phyloP scores from a whole-genome alignment of 2,113 vertebrate species.

The Lanius ludovicianus region DNA sequence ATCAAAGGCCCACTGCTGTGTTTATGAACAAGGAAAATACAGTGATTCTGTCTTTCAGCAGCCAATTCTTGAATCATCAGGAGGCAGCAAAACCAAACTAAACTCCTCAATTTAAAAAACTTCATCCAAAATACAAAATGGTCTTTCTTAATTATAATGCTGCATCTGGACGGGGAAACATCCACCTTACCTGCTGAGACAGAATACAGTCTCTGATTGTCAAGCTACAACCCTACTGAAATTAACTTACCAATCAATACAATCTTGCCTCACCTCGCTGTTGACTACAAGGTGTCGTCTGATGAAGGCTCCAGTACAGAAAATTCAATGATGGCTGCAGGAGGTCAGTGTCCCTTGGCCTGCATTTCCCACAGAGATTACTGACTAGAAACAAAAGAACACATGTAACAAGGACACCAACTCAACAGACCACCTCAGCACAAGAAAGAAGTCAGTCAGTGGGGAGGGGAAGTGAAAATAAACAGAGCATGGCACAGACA shows the following conservation, averaged over 20 bases:
- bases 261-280: conserved; percentile 82
- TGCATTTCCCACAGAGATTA: conserved; percentile 84
- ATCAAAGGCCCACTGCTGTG: neutral
- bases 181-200: neutral
- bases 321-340: conserved; percentile 90
- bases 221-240: neutral
- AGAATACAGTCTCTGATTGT: neutral
- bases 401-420: neutral
- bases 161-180: neutral
- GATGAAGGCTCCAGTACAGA: conserved; percentile 86
- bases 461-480: neutral
- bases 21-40: neutral
- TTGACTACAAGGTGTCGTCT: conserved; percentile 78
- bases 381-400: conserved; percentile 78
- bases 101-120: neutral
- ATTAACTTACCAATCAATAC: neutral
- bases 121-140: neutral
- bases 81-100: neutral
- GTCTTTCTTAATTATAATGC: neutral
- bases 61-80: neutral
- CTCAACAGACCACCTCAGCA: neutral
- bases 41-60: neutral
- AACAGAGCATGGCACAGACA: neutral
- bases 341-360: conserved; percentile 69
- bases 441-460: neutral